Conservation (phyloP, 1,140 invertebrate species). For the Drosophila kepulauana region DNA sequence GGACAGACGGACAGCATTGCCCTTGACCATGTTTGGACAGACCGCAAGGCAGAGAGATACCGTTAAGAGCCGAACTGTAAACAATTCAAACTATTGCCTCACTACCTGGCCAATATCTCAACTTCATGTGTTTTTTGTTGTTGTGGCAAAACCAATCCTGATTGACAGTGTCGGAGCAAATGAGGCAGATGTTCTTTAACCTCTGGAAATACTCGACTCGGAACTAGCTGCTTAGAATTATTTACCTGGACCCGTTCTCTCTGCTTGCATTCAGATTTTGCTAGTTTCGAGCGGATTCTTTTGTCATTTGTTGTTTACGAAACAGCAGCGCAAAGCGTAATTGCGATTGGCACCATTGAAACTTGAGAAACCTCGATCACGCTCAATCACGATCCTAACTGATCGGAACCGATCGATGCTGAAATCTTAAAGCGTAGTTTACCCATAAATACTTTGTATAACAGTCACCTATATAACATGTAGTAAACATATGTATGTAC, state of each 20-base stretch:
- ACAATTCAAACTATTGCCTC: conserved; percentile 24
- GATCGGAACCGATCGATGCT: not conserved
- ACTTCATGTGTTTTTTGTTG: not conserved
- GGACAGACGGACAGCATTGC: conserved; percentile 28
- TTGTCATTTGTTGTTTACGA: conserved; percentile 35
- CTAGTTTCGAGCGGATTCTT: conserved; percentile 47
- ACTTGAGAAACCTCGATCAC: conserved; percentile 21
- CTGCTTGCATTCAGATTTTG: conserved; percentile 44
- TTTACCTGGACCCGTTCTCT: conserved; percentile 23
- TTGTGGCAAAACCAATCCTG: conserved; percentile 28
- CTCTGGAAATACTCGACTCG: conserved; percentile 10
- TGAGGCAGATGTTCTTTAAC: conserved; percentile 63
- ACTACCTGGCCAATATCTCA: conserved; percentile 65
- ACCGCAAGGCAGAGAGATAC: conserved; percentile 38
- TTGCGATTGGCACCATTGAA: conserved; percentile 21
- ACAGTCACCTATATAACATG: not conserved
- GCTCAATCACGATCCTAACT: not conserved
- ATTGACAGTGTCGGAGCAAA: conserved; percentile 44
- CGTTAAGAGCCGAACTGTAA: conserved; percentile 49
- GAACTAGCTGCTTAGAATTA: conserved; percentile 16
- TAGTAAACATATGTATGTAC: not conserved
- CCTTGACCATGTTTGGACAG: conserved; percentile 78
- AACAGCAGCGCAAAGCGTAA: conserved; percentile 21
- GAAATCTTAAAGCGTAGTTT: conserved; percentile 5
- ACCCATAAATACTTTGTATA: not conserved